Percentiles rank a stretch among this genome's conserved stretches.
Evolutionary conservation across 2,113 vertebrate genomes (phyloP).

Genomic region (Bubo bubo): DNA sequence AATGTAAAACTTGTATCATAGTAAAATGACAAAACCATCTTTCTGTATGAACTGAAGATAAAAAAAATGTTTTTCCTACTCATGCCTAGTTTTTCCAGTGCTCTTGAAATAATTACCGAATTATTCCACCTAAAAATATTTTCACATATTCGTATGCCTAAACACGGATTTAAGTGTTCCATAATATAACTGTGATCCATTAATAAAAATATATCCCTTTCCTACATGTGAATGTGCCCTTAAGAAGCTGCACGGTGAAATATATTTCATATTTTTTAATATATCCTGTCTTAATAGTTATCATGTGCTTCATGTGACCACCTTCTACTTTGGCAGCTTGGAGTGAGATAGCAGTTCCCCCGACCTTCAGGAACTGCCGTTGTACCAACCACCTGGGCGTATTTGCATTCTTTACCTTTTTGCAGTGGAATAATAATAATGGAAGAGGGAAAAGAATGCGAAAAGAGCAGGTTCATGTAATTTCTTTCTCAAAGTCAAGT

Average conservation of each 20-base stretch:
- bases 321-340: neutral
- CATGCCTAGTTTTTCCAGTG: neutral
- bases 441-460: neutral
- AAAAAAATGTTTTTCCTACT: neutral
- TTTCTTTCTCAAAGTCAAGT: slow-evolving; percentile 36
- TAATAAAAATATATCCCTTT: neutral
- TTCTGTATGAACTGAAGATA: neutral
- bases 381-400: neutral
- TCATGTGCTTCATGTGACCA: neutral
- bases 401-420: slow-evolving; percentile 24
- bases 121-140: neutral
- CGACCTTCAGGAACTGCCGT: neutral
- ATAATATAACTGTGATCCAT: neutral
- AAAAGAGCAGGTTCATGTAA: rapidly evolving
- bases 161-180: neutral
- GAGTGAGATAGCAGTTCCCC: neutral
- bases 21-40: neutral
- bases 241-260: neutral
- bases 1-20: neutral
- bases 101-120: neutral
- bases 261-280: neutral
- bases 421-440: neutral
- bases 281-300: neutral
- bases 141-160: neutral
- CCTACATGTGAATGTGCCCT: neutral